Conservation (phyloP, 1,140 invertebrate species). For the Harpegnathos saltator region DNA sequence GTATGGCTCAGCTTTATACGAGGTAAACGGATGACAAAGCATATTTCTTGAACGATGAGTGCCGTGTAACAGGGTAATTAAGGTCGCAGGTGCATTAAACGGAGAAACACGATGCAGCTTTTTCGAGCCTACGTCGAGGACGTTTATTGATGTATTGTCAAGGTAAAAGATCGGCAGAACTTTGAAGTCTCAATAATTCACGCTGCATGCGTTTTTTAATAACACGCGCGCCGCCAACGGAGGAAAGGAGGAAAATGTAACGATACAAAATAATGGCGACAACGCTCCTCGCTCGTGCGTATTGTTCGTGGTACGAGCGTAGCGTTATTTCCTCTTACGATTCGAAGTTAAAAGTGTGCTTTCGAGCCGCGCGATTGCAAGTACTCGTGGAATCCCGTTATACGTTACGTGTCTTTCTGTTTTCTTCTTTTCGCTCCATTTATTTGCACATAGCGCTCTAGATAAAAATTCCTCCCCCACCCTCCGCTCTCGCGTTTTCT, state of each 20-base stretch:
- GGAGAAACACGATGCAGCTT: constrained; percentile 62
- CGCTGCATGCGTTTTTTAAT: constrained; percentile 54
- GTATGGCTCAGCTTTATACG: constrained; percentile 63
- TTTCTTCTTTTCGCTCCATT: no score
- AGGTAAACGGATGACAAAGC: constrained; percentile 64
- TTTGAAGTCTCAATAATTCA: constrained; percentile 57
- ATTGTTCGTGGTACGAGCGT: not conserved
- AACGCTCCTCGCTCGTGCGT: not conserved
- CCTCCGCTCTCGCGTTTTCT: no score
- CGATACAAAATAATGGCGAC: no score
- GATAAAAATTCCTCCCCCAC: no score
- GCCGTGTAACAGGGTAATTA: constrained; percentile 65
- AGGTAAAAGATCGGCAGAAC: constrained; percentile 58
- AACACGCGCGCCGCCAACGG: constrained; percentile 13
- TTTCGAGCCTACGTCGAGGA: constrained; percentile 59
- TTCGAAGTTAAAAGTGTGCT: no score
- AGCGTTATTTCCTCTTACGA: not conserved
- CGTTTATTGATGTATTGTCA: constrained; percentile 59
- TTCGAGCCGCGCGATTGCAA: no score
- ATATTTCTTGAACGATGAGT: constrained; percentile 65
- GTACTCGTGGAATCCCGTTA: no score
- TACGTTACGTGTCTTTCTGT: no score
- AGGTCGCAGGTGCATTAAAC: constrained; percentile 66
- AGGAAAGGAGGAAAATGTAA: constrained; percentile 42
- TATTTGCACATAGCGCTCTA: no score